Percentiles rank a stretch among this genome's conserved stretches.
These are phyloP conservation scores for Leptopterna dolabrata DNA, from an alignment of 2,888 invertebrate genomes.

Conservation along the genomic window DNA sequence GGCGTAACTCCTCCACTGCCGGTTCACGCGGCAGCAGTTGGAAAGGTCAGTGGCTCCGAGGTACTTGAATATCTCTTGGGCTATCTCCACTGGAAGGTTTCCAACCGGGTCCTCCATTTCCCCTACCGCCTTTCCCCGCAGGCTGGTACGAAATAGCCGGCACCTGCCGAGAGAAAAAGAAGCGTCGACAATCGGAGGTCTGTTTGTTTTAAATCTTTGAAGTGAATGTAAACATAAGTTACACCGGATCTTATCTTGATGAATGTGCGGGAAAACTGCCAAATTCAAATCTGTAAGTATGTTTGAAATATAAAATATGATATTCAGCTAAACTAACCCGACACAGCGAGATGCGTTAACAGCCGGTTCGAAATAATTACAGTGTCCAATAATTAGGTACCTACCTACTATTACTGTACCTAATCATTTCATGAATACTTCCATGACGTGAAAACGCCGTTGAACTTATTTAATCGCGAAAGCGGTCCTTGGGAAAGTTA, in stretches of 20 bases:
- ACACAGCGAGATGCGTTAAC: no score
- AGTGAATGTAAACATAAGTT: background rate
- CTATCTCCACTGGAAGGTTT: conserved; percentile 57
- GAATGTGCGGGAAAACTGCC: background rate
- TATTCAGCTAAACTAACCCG: no score
- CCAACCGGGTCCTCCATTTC: conserved; percentile 56
- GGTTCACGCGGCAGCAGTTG: conserved; percentile 56
- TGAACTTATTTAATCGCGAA: no score
- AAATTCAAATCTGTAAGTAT: no score
- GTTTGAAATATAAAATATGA: no score
- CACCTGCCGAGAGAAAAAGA: conserved; percentile 3
- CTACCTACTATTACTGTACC: no score
- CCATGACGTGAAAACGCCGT: no score
- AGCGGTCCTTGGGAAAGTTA: no score
- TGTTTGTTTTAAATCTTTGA: background rate
- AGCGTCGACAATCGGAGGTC: background rate
- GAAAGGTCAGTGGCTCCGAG: conserved; percentile 56
- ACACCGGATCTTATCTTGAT: background rate
- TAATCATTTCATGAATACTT: no score
- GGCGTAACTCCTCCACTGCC: conserved; percentile 56
- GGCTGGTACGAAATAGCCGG: background rate
- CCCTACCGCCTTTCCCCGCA: background rate
- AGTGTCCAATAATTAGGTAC: no score
- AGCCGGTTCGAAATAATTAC: no score
- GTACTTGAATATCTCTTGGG: conserved; percentile 58